phyloP scores from a whole-genome alignment of 2,888 invertebrate genomes.

The Macaria notata region DNA sequence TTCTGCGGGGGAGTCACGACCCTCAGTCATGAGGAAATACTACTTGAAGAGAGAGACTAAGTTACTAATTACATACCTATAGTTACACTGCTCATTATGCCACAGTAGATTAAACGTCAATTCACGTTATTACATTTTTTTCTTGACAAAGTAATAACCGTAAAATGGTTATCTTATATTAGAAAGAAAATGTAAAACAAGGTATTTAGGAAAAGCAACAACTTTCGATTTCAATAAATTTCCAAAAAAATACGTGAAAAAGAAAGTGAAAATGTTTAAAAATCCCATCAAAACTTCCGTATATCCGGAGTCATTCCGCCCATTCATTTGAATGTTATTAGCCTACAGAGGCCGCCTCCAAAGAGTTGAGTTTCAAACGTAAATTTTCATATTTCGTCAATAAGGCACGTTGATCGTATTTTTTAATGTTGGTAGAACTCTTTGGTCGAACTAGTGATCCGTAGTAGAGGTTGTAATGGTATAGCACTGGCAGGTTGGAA shows the following conservation, averaged over 20 bases:
- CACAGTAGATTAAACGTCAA: too few relatives aligned
- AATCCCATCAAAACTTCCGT: slow-evolving; percentile 16
- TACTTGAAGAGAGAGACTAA: too few relatives aligned
- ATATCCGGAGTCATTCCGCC: slow-evolving; percentile 23
- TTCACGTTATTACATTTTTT: too few relatives aligned
- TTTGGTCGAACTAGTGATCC: slow-evolving; percentile 18
- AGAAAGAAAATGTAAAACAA: too few relatives aligned
- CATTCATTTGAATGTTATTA: slow-evolving; percentile 20
- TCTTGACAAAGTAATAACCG: too few relatives aligned
- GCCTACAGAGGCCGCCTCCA: slow-evolving; percentile 14
- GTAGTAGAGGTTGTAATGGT: slow-evolving; percentile 24
- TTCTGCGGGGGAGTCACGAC: too few relatives aligned
- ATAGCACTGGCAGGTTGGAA: slow-evolving; percentile 24
- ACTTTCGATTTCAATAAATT: background rate
- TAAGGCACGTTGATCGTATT: slow-evolving; percentile 35
- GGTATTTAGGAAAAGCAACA: too few relatives aligned
- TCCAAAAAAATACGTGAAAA: slow-evolving; percentile 2
- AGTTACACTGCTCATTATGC: too few relatives aligned
- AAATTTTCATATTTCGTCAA: slow-evolving; percentile 31
- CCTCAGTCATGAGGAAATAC: too few relatives aligned
- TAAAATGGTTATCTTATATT: too few relatives aligned
- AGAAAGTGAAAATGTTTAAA: slow-evolving; percentile 23
- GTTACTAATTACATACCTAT: too few relatives aligned
- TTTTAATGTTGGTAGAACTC: slow-evolving; percentile 16
- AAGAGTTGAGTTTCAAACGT: slow-evolving; percentile 22